Evolutionary conservation across 2,113 vertebrate species (phyloP).

Genomic region (Bagarius yarrelli): DNA sequence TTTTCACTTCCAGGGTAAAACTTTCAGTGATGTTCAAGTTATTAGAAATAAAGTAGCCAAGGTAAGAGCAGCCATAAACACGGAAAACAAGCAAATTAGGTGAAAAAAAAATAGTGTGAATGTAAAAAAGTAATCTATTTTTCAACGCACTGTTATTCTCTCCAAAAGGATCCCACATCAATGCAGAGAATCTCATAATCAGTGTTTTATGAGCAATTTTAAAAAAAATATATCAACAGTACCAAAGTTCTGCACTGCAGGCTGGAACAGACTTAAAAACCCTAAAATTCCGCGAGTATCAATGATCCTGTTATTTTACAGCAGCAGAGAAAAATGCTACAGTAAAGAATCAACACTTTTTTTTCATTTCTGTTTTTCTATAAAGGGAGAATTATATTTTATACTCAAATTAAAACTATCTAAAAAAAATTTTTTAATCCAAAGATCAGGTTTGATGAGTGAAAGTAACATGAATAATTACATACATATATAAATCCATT

Average conservation of each 20-base stretch:
- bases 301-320: not conserved
- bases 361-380: not conserved
- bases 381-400: no score
- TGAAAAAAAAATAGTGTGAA: no score
- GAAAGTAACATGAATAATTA: not conserved
- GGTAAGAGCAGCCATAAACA: not conserved
- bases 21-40: not conserved
- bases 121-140: not conserved
- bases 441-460: not conserved
- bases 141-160: not conserved
- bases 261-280: not conserved
- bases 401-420: no score
- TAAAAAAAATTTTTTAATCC: no score
- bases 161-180: not conserved
- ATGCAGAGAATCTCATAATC: slow-evolving; percentile 13
- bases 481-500: not conserved
- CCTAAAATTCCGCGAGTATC: not conserved
- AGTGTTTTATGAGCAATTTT: not conserved
- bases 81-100: not conserved
- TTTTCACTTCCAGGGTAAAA: not conserved
- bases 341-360: not conserved
- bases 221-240: not conserved
- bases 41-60: not conserved
- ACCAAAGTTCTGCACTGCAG: not conserved
- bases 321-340: not conserved